Base-by-base conservation (phyloP, 2,113 vertebrate species). In the Hemichromis elongatus region DNA sequence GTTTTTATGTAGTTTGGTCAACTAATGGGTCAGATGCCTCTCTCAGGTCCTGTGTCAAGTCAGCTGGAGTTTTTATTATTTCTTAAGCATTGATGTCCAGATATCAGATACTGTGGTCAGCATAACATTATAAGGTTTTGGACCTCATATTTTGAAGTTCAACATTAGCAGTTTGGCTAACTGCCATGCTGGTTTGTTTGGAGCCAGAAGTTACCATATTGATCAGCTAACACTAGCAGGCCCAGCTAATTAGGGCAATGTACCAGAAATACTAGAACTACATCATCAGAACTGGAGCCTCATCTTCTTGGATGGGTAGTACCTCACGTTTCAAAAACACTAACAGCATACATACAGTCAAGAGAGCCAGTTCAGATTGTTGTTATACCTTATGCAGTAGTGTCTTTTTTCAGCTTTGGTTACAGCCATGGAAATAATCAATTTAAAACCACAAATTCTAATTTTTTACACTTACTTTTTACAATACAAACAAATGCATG, bases 321-420 rank as follows among this genome's bases (percentile, higher is more conserved):
- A 47, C 14, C 0, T 73, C 9, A 75, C 16, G 24, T 30, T 73
- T 47, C 24, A 28, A 11, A 75, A 30, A 75, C 10, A 52, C 16
- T 50, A 75, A 5, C 18, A 75, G 6, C 18, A 30, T 28, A 75
- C 18, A 52, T 52, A 1, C 50, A n/a, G 16, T 53, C 9, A 53
- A 21, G 45, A 0, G 0, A 5, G 50, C 0, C 24, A 30, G 45
- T 0, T 13, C 4, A 75, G 26, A 30, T 75, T 8, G 9, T 30
- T 50, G 19, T 50, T 75, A 10, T 52, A 75, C 45, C 45, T 52
- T 8, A 2, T 50, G 68, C 68, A 50, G 24, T 50, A 47, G 16
- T 9, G 10, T 50, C 6, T 8, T 75, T 50, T 50, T 75, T 50
- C 68, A 30, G 26, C 68, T n/a, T 0, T 26, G 0, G 1, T 24